These are phyloP conservation scores for Nematopogon swammerdamellus DNA, from an alignment of 2,888 invertebrate genomes.

Conservation along the genomic window DNA sequence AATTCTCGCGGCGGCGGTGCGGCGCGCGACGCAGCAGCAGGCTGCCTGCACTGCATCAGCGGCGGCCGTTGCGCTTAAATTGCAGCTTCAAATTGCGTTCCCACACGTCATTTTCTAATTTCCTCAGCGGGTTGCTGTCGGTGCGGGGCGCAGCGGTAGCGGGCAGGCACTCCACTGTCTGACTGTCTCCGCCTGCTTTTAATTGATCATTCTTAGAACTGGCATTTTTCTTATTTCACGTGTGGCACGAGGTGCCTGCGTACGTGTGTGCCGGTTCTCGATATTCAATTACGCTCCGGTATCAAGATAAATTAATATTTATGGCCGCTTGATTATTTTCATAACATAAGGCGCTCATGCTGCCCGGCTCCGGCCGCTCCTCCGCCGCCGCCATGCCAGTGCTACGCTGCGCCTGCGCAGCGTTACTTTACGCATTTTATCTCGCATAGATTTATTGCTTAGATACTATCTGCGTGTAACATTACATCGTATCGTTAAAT, in stretches of 20 bases:
- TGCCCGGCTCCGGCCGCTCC: neutral
- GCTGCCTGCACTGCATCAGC: too few species aligned
- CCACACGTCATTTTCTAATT: slow-evolving; percentile 50
- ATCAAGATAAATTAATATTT: slow-evolving; percentile 23
- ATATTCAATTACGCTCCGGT: slow-evolving; percentile 14
- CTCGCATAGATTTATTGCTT: slow-evolving; percentile 43
- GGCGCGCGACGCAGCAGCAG: too few species aligned
- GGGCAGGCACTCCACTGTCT: too few species aligned
- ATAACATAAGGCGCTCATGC: slow-evolving; percentile 6
- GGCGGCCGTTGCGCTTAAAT: too few species aligned
- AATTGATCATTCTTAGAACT: slow-evolving; percentile 14
- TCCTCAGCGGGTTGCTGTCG: slow-evolving; percentile 16
- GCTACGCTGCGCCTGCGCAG: slow-evolving; percentile 7
- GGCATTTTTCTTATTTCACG: neutral
- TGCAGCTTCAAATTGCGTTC: slow-evolving; percentile 19
- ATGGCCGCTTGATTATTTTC: slow-evolving; percentile 21
- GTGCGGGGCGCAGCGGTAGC: neutral
- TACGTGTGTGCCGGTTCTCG: neutral
- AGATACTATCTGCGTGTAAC: slow-evolving; percentile 31
- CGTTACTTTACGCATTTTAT: slow-evolving; percentile 27
- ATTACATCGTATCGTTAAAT: neutral
- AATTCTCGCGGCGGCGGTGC: slow-evolving; percentile 25
- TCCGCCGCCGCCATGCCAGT: neutral
- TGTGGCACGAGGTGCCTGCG: neutral
- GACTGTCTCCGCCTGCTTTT: neutral